Conservation (phyloP, 1,140 invertebrate species). For the Drosophila repleta region DNA sequence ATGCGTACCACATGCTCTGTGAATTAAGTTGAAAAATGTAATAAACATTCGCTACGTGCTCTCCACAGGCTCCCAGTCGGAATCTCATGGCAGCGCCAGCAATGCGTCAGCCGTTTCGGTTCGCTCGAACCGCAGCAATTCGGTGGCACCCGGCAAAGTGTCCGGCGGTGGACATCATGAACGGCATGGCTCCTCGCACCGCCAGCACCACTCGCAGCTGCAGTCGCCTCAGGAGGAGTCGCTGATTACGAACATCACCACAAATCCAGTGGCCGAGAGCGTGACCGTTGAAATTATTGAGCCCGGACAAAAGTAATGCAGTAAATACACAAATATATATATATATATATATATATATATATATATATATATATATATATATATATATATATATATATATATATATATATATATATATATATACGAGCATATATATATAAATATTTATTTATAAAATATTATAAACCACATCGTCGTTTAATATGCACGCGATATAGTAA, state of each 20-base stretch:
- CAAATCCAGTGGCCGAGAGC: constrained; percentile 82
- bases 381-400: constrained; percentile 3
- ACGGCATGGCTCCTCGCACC: constrained; percentile 71
- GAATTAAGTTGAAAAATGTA: neutral
- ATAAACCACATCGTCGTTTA: constrained; percentile 53
- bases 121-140: constrained; percentile 80
- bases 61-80: constrained; percentile 58
- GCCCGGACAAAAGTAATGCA: constrained; percentile 59
- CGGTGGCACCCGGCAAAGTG: constrained; percentile 76
- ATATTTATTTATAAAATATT: too few relatives aligned
- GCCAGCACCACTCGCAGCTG: constrained; percentile 54
- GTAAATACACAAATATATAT: constrained; percentile 3
- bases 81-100: constrained; percentile 74
- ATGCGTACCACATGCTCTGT: constrained; percentile 22
- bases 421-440: too few relatives aligned
- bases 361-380: constrained; percentile 1
- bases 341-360: constrained; percentile 13
- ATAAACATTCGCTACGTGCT: constrained; percentile 10
- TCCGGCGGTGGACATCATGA: constrained; percentile 60
- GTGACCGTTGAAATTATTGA: constrained; percentile 82
- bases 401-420: constrained; percentile 11
- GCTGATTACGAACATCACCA: constrained; percentile 79
- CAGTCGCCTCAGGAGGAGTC: constrained; percentile 70
- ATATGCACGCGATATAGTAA: constrained; percentile 72
- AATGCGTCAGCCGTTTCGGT: constrained; percentile 78